A percentile compares a stretch with the other conserved stretches of the same genome.
These are phyloP conservation scores for Macrobrachium rosenbergii DNA, from an alignment of 1,140 invertebrate genomes.

Conservation along the genomic window DNA sequence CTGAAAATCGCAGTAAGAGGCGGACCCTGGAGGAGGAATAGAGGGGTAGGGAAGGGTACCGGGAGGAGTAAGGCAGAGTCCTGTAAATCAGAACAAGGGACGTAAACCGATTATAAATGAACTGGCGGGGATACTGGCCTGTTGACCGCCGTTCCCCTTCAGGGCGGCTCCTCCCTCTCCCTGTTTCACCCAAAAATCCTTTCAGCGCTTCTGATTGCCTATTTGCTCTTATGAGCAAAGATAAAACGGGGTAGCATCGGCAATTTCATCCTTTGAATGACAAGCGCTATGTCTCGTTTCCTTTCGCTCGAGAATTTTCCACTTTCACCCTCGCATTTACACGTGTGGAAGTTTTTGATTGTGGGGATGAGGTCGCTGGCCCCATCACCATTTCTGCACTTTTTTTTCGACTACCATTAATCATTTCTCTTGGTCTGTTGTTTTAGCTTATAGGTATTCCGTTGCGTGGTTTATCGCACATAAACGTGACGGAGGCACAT, in stretches of 20 bases:
- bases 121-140: conserved; percentile 13
- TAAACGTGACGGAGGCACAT: too few relatives aligned
- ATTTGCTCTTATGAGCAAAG: too few relatives aligned
- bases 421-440: too few relatives aligned
- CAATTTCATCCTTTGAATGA: too few relatives aligned
- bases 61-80: background rate
- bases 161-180: background rate
- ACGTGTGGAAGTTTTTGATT: background rate
- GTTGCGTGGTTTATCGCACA: too few relatives aligned
- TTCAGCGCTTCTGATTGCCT: background rate
- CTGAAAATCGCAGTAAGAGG: background rate
- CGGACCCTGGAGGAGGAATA: background rate
- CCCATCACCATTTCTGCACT: too few relatives aligned
- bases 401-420: too few relatives aligned
- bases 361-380: too few relatives aligned
- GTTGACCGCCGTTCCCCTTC: background rate
- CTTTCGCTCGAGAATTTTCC: too few relatives aligned
- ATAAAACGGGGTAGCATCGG: too few relatives aligned
- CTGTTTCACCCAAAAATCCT: background rate
- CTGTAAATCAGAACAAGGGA: conserved; percentile 44
- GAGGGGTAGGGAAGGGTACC: background rate
- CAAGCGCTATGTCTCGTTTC: too few relatives aligned
- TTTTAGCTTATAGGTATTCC: too few relatives aligned
- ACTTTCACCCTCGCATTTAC: background rate
- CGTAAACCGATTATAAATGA: conserved; percentile 47